Evolutionary conservation across 1,140 invertebrate genomes (phyloP), one percentile per base, ranked within the genome.

Genomic region (Eriosoma lanigerum): DNA sequence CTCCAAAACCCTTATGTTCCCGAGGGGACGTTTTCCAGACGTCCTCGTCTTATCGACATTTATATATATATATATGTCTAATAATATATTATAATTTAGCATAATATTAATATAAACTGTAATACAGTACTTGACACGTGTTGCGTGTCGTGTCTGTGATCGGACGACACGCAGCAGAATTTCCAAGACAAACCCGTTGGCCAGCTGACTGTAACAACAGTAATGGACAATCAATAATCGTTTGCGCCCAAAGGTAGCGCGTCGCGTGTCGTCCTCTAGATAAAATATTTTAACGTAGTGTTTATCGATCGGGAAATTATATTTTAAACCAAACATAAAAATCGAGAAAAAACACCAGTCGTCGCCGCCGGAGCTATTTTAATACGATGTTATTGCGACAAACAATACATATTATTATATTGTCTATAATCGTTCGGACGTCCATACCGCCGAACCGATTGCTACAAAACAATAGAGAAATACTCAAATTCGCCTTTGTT

Each of bases 131-230:
- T 38, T 38, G 32, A 21, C 58, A 17, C 58, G 58, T 32, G 26
- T 62, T 62, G 58, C 58, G 58, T 62, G 60, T 62, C 60, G 29
- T 26, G 29, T 62, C 17, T 12, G 46, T 26, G 58, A 6, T 60
- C 58, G 15, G n/a, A 21, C 38, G n/a, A 66, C n/a, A 21, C n/a
- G n/a, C 32, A 15, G 19, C 29, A 19, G 32, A 10, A 48, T 48
- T 13, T 48, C 1, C 46, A 15, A 48, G 46, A 48, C 46, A 10
- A 1, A n/a, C 62, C 32, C 62, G 62, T 66, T 32, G 32, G n/a
- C 62, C 62, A 66, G 62, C 62, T 66, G 62, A 66, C 62, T 21
- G 32, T 8, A 32, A 24, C 26, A 38, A 38, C 32, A 38, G 8
- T 4, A 38, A 3, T 8, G 32, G 32, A 38, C 32, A 8, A 38